Evolutionary conservation across 2,113 vertebrate species (phyloP).

Genomic region (Nerophis ophidion): DNA sequence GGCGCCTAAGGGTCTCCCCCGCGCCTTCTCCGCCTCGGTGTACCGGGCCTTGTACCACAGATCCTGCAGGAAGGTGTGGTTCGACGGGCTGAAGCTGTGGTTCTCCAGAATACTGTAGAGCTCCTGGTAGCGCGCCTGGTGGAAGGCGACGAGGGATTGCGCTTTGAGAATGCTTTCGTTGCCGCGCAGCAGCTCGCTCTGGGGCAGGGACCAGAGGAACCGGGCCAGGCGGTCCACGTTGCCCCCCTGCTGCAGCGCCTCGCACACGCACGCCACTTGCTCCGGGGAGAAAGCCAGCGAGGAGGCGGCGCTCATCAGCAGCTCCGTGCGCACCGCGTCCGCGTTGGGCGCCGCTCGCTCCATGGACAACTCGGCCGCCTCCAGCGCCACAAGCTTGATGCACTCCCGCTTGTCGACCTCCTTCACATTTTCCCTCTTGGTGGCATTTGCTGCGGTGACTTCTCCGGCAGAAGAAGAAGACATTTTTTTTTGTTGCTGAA

Average conservation of each 20-base stretch:
- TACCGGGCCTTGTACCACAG: slow-evolving; percentile 99
- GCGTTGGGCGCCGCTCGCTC: slow-evolving; percentile 74
- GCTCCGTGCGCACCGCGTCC: slow-evolving; percentile 84
- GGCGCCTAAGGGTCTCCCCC: slow-evolving; percentile 93
- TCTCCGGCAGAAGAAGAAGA: slow-evolving; percentile 89
- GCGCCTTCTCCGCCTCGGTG: slow-evolving; percentile 94
- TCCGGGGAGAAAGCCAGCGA: slow-evolving; percentile 94
- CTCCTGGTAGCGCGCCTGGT: slow-evolving; percentile 94
- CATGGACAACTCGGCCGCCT: slow-evolving; percentile 81
- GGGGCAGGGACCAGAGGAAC: slow-evolving; percentile 96
- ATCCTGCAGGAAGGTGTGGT: slow-evolving; percentile 94
- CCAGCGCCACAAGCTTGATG: slow-evolving; percentile 77
- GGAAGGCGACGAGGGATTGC: slow-evolving; percentile 95
- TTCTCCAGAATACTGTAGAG: slow-evolving; percentile 96
- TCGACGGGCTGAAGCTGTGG: slow-evolving; percentile 92
- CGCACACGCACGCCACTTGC: slow-evolving; percentile 97
- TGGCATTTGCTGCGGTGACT: slow-evolving; percentile 84
- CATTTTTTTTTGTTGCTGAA: slow-evolving; percentile 81
- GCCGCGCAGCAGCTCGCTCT: slow-evolving; percentile 94
- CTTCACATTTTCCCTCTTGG: slow-evolving; percentile 95
- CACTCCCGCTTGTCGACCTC: slow-evolving; percentile 78
- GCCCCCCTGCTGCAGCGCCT: slow-evolving; percentile 97
- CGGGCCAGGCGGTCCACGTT: slow-evolving; percentile 96
- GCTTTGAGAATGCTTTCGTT: slow-evolving; percentile 98
- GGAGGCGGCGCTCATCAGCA: slow-evolving; percentile 81